Percentiles rank a stretch among this genome's conserved stretches.
phyloP scores from a whole-genome alignment of 2,888 invertebrate genomes.

The Mylabris sibirica region DNA sequence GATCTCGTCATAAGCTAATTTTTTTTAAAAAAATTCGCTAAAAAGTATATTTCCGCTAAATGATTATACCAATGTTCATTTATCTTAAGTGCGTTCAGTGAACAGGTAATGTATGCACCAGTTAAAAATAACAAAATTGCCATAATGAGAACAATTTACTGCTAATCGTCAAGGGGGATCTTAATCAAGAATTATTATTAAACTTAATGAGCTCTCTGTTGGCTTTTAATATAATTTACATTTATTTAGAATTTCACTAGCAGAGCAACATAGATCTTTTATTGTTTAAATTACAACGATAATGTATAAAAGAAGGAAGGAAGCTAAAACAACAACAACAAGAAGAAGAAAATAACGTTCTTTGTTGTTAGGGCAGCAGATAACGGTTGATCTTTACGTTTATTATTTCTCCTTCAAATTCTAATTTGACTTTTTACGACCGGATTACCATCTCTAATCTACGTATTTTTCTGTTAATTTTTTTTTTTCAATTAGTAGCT shows the following conservation, averaged over 20 bases:
- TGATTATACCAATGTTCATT: constrained; percentile 50
- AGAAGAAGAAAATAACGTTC: constrained; percentile 3
- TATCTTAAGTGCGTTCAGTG: constrained; percentile 60
- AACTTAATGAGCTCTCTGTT: constrained; percentile 59
- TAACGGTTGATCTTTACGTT: constrained; percentile 20
- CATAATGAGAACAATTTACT: constrained; percentile 64
- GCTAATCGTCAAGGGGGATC: constrained; percentile 62
- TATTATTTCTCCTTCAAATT: background rate
- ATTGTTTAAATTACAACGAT: constrained; percentile 26
- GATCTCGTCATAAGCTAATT: too few relatives aligned
- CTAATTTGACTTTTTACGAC: constrained; percentile 16
- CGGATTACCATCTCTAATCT: constrained; percentile 24
- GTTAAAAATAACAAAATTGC: constrained; percentile 64
- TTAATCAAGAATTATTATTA: constrained; percentile 62
- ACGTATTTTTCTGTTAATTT: constrained; percentile 4
- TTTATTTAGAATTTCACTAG: constrained; percentile 44
- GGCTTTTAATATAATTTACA: constrained; percentile 56
- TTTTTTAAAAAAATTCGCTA: too few relatives aligned
- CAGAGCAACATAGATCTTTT: constrained; percentile 28
- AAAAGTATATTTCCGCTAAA: constrained; percentile 60
- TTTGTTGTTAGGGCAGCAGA: background rate
- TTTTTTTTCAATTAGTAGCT: background rate
- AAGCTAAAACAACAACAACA: too few relatives aligned
- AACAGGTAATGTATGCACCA: constrained; percentile 62
- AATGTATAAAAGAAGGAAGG: constrained; percentile 20